Conservation (phyloP, 2,797 vertebrate species). For the Pristis pectinata region DNA sequence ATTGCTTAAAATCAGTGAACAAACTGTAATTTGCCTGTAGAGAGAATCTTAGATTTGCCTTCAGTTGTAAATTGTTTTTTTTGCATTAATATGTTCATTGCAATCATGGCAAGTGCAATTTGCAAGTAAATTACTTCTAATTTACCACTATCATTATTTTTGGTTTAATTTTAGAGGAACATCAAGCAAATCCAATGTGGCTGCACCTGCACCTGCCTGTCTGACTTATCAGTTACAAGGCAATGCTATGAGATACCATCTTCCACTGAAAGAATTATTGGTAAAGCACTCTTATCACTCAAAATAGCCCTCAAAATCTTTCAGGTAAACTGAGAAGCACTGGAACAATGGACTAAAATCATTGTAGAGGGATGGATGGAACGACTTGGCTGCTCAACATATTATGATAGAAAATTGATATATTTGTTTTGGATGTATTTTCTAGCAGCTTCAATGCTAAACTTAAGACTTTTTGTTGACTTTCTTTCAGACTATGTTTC, state of each 20-base stretch:
- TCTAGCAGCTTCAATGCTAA: neutral
- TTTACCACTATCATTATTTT: neutral
- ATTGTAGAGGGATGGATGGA: neutral
- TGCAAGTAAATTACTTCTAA: neutral
- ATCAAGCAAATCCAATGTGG: neutral
- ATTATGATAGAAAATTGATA: neutral
- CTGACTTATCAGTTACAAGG: neutral
- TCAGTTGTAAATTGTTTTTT: neutral
- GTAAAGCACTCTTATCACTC: conserved; percentile 5
- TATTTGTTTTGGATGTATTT: neutral
- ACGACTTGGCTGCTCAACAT: neutral
- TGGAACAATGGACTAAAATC: neutral
- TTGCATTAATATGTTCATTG: neutral
- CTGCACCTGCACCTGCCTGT: neutral
- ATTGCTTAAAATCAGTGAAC: too few species aligned
- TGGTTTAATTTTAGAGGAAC: neutral
- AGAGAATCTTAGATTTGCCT: neutral
- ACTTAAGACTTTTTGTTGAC: neutral
- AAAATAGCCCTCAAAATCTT: neutral
- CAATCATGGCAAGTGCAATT: neutral
- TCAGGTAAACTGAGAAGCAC: neutral
- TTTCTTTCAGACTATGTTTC: neutral
- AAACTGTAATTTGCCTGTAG: neutral
- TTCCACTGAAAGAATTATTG: conserved; percentile 19
- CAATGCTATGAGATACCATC: neutral